Conservation (phyloP, 2,113 vertebrate genomes). For the Ginglymostoma cirratum region DNA sequence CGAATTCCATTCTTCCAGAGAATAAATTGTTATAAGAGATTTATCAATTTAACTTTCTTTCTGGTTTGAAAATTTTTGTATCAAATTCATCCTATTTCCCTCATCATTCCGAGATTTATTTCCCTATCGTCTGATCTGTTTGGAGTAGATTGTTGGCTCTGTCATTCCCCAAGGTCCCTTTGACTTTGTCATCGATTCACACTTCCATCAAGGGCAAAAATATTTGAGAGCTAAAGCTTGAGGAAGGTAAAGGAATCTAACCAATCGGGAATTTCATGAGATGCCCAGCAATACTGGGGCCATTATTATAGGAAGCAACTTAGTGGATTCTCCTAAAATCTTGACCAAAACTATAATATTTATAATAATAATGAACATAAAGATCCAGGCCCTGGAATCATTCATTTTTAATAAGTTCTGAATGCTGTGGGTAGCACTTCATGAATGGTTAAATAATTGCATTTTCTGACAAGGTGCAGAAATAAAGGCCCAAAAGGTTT, state of each 20-base stretch:
- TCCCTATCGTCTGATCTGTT: neutral
- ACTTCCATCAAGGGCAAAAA: neutral
- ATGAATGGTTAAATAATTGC: slow-evolving; percentile 5
- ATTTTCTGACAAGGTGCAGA: neutral
- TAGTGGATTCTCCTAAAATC: neutral
- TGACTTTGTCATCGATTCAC: neutral
- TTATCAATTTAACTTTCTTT: neutral
- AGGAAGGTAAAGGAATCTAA: neutral
- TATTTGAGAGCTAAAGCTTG: neutral
- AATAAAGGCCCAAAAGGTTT: neutral
- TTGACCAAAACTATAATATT: neutral
- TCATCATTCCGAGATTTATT: neutral
- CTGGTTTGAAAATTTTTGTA: neutral
- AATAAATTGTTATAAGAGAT: neutral
- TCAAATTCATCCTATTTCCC: neutral
- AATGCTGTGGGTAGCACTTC: neutral
- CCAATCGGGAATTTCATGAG: neutral
- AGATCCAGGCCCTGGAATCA: neutral
- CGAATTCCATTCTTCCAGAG: neutral
- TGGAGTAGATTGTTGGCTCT: neutral
- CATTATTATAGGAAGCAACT: neutral
- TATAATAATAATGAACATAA: neutral
- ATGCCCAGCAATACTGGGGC: neutral
- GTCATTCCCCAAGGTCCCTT: neutral
- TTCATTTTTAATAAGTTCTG: neutral